Conservation (phyloP, 1,140 invertebrate species). For the Globodera ellingtonae region DNA sequence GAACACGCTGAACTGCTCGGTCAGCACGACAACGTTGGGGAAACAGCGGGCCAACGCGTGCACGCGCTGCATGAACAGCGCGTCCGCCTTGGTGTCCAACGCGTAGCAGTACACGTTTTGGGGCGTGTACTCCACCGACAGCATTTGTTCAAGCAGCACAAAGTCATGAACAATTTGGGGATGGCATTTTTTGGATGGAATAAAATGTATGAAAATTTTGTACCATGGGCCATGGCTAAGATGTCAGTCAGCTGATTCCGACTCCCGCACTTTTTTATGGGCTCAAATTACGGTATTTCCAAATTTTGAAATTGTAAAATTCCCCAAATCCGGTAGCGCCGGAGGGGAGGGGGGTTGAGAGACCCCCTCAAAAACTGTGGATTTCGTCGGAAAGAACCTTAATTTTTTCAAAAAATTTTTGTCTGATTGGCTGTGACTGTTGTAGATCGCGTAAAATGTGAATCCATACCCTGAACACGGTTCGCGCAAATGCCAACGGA, state of each 20-base stretch:
- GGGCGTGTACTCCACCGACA: conserved; percentile 40
- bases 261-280: no score
- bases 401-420: no score
- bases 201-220: not conserved
- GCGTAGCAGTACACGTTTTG: conserved; percentile 49
- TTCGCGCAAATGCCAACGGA: conserved; percentile 43
- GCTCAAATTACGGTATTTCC: no score
- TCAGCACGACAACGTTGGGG: conserved; percentile 37
- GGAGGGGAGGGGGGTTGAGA: no score
- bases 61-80: conserved; percentile 40
- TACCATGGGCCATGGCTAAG: no score
- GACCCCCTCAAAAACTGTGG: no score
- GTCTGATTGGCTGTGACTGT: not conserved
- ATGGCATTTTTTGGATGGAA: no score
- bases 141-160: conserved; percentile 45
- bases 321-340: no score
- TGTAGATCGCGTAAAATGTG: not conserved
- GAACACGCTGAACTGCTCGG: conserved; percentile 28
- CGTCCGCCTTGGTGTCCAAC: conserved; percentile 36
- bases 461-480: conserved; percentile 38
- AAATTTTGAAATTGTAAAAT: no score
- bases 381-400: no score
- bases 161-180: conserved; percentile 42
- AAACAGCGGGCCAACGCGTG: conserved; percentile 36
- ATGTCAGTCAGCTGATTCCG: no score